A percentile compares a stretch with the other conserved stretches of the same genome.
Conservation (phyloP, 2,797 vertebrate species). For the Pterois miles region DNA sequence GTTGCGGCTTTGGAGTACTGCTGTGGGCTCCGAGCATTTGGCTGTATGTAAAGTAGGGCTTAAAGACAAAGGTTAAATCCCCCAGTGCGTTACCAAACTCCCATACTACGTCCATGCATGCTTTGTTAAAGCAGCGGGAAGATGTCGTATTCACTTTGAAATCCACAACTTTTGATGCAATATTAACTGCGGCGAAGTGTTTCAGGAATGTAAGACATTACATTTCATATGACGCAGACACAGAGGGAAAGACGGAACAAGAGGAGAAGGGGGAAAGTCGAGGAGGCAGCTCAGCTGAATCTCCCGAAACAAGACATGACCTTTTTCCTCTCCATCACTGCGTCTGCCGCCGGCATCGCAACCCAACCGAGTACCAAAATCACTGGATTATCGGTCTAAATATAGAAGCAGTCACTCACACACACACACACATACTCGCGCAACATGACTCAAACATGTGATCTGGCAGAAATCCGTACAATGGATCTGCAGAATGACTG, state of each 20-base stretch:
- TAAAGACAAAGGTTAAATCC: slow-evolving; percentile 26
- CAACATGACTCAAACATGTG: slow-evolving; percentile 53
- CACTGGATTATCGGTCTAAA: slow-evolving; percentile 60
- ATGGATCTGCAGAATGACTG: slow-evolving; percentile 26
- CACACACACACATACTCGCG: background rate
- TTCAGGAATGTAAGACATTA: slow-evolving; percentile 49
- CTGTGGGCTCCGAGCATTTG: slow-evolving; percentile 12
- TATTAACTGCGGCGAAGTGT: slow-evolving; percentile 64
- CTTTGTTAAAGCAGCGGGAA: slow-evolving; percentile 28
- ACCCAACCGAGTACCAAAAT: slow-evolving; percentile 57
- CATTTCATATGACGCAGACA: slow-evolving; percentile 41
- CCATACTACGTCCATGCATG: background rate
- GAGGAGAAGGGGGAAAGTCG: slow-evolving; percentile 13
- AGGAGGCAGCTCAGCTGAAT: slow-evolving; percentile 63
- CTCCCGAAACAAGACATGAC: slow-evolving; percentile 67
- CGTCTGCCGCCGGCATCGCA: slow-evolving; percentile 49
- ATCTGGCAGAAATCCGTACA: slow-evolving; percentile 49
- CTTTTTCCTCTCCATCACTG: slow-evolving; percentile 66
- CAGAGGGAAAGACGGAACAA: background rate
- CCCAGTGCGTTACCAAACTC: background rate
- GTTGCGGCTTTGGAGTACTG: background rate
- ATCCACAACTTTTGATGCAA: slow-evolving; percentile 61
- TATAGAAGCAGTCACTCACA: slow-evolving; percentile 52
- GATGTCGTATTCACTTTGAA: slow-evolving; percentile 63
- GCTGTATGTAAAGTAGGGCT: slow-evolving; percentile 20